Base-by-base conservation (phyloP, 2,888 invertebrate genomes). In the Drosophila falleni region DNA sequence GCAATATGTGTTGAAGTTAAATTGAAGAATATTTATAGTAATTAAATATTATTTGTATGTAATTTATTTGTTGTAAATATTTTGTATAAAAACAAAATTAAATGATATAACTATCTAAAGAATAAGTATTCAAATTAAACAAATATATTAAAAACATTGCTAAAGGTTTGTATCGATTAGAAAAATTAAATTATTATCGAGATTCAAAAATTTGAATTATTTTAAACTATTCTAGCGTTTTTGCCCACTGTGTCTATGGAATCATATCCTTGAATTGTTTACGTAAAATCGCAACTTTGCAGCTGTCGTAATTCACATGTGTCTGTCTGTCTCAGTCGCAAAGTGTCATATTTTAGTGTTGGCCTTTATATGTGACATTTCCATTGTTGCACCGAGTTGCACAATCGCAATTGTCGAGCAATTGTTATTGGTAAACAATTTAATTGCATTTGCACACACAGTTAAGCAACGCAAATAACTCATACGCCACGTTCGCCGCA, bases 391-490 rank as follows among this genome's bases (percentile, higher is more conserved):
- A 10, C 9, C 39, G 5, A 8, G n/a, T 19, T 29, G 29, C 13
- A 29, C 37, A 55, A 13, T 39, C 15, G 44, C n/a, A 39, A 47
- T 29, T 2, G 2, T 44, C 26, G 15, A 16, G 37, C 44, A 54
- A 44, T 61, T 15, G 16, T 35, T 16, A 37, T 15, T 42, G 44
- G 37, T 51, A 65, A 71, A 71, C 53, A 66, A 61, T 56, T 61
- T 72, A 66, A 77, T 77, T 74, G 73, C 56, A 77, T 54, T 66
- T 39, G 66, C 19, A 50, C 29, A 51, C 42, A 51, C 42, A 64
- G 59, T 41, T 51, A 42, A 59, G 49, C 46, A 62, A 51, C n/a
- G n/a, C 0, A 46, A 11, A 56, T 16, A 55, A 15, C n/a, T 23
- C 31, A 56, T 42, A 55, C 54, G 54, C 42, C 19, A 19, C 5